These are phyloP conservation scores for Achroia grisella DNA, from an alignment of 1,140 invertebrate genomes.

Conservation along the genomic window DNA sequence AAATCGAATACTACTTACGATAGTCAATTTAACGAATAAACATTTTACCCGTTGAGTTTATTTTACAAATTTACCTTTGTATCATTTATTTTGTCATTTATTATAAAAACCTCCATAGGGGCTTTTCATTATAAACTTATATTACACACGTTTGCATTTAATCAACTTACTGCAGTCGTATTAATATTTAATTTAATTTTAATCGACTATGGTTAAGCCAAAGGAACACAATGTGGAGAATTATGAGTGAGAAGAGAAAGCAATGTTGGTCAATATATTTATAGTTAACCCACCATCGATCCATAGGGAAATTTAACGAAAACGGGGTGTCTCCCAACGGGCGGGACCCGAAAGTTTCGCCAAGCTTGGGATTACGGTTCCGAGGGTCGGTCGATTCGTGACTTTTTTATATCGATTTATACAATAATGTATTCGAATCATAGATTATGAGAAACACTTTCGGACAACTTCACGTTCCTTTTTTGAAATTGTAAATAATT, in stretches of 20 bases:
- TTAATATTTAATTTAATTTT: conserved; percentile 52
- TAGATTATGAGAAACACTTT: neutral
- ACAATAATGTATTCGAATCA: neutral
- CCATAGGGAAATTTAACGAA: neutral
- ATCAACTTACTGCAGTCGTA: conserved; percentile 61
- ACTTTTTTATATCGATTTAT: conserved; percentile 1
- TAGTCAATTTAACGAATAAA: conserved; percentile 69
- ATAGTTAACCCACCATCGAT: neutral
- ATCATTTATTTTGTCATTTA: conserved; percentile 54
- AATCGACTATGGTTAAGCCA: conserved; percentile 53
- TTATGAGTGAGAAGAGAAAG: conserved; percentile 1
- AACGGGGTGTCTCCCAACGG: neutral
- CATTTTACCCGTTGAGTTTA: conserved; percentile 68
- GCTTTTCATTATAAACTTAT: conserved; percentile 68
- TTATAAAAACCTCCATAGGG: conserved; percentile 75
- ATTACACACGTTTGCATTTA: conserved; percentile 55
- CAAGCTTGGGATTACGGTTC: neutral
- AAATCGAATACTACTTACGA: conserved; percentile 73
- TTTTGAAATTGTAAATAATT: too few species aligned
- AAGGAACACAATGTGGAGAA: conserved; percentile 59
- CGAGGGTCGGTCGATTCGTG: neutral
- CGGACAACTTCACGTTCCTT: too few species aligned
- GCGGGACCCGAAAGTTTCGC: neutral
- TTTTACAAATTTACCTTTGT: conserved; percentile 72
- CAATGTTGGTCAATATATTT: neutral